A percentile compares a stretch with the other conserved stretches of the same genome.
Evolutionary conservation across 2,888 invertebrate genomes (phyloP).

Genomic region (Melinopterus prodromus): DNA sequence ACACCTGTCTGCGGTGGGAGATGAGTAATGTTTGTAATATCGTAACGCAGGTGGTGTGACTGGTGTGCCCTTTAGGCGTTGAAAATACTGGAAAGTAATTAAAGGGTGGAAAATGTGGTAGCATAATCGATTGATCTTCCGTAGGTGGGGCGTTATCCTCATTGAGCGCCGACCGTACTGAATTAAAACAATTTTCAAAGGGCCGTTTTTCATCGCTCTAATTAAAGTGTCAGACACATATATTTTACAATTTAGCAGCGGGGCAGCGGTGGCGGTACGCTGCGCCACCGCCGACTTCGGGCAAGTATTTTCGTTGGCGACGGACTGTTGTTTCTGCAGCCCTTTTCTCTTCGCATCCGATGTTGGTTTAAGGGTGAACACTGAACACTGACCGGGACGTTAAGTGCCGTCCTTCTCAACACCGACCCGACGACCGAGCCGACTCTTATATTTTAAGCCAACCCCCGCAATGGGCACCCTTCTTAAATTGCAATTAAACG

Average conservation of each 20-base stretch:
- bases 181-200: constrained; percentile 59
- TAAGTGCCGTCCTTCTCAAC: background rate
- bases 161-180: constrained; percentile 48
- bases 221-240: constrained; percentile 59
- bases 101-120: constrained; percentile 36
- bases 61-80: constrained; percentile 21
- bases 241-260: constrained; percentile 54
- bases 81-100: constrained; percentile 30
- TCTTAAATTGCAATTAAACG: background rate
- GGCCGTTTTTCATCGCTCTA: constrained; percentile 58
- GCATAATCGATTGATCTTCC: constrained; percentile 34
- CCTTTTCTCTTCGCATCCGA: constrained; percentile 38
- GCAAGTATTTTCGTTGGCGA: constrained; percentile 40
- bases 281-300: background rate
- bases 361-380: constrained; percentile 4
- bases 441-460: constrained; percentile 4
- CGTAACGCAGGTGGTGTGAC: background rate
- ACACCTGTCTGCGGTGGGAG: background rate
- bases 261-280: background rate
- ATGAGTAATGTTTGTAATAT: background rate
- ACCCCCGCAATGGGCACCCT: background rate
- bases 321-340: constrained; percentile 45
- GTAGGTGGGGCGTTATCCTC: constrained; percentile 30
- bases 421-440: background rate
- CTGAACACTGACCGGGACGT: background rate